Evolutionary conservation across 2,113 vertebrate genomes (phyloP).

Genomic region (Oryzias woworae): DNA sequence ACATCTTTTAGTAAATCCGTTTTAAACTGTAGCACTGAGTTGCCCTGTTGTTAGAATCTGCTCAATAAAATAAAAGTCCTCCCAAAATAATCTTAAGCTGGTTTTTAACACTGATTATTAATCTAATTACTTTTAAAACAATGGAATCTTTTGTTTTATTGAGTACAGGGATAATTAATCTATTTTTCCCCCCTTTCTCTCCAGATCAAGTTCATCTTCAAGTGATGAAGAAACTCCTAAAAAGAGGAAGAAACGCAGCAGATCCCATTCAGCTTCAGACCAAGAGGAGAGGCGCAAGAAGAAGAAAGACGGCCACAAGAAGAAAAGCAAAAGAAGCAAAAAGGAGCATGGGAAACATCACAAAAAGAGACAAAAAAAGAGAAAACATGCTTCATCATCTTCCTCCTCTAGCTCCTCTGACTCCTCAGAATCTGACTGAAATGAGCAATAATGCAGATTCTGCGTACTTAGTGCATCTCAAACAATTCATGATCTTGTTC

Average conservation of each 20-base stretch:
- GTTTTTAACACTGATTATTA: too few species aligned
- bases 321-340: conserved; percentile 89
- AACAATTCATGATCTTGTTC: not conserved
- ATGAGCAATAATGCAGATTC: conserved; percentile 14
- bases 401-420: conserved; percentile 79
- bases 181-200: too few species aligned
- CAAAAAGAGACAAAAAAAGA: conserved; percentile 84
- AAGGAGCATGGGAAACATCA: conserved; percentile 80
- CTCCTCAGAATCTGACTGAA: conserved; percentile 83
- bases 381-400: conserved; percentile 77
- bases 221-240: conserved; percentile 46
- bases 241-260: conserved; percentile 67
- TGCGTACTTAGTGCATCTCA: conserved; percentile 11
- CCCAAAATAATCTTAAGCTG: too few species aligned
- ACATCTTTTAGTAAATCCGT: too few species aligned
- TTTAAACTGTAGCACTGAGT: too few species aligned
- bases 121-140: too few species aligned
- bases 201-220: conserved; percentile 57
- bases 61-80: too few species aligned
- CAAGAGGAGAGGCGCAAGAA: conserved; percentile 82
- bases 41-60: too few species aligned
- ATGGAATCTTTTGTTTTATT: not conserved
- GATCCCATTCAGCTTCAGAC: conserved; percentile 82
- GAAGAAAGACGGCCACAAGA: conserved; percentile 90
- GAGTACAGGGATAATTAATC: not conserved